Evolutionary conservation across 2,113 vertebrate species (phyloP).

Genomic region (Peucedramus taeniatus): DNA sequence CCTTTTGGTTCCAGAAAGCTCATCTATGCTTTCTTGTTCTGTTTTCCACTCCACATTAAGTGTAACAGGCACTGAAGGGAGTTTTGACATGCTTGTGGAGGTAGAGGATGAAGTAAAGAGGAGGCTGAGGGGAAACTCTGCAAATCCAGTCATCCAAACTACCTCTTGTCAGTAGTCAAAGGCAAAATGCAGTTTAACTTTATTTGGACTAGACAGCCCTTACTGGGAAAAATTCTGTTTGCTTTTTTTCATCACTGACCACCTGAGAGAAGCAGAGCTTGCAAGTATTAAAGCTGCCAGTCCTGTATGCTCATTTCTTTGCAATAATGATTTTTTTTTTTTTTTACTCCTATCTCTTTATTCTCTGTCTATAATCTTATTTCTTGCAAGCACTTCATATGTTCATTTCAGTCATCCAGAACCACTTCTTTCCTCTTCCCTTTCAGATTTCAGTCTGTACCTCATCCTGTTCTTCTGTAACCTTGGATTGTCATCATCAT

Average conservation of each 20-base stretch:
- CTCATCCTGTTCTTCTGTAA: not conserved
- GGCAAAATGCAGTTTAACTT: not conserved
- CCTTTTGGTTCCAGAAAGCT: not conserved
- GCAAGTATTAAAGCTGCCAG: not conserved
- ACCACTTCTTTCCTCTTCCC: not conserved
- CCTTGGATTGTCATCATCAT: not conserved
- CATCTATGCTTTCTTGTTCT: not conserved
- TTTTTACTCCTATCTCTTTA: not conserved
- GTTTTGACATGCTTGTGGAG: not conserved
- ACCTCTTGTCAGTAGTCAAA: not conserved
- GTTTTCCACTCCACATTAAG: not conserved
- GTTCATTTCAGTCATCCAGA: not conserved
- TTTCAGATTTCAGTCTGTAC: not conserved
- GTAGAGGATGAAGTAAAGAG: not conserved
- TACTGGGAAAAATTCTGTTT: not conserved
- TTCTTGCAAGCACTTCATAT: not conserved
- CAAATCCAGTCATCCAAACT: not conserved
- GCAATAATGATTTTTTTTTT: not conserved
- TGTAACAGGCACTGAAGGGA: not conserved
- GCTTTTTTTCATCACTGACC: not conserved
- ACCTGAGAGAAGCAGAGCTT: not conserved
- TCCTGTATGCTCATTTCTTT: not conserved
- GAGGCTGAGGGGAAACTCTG: not conserved
- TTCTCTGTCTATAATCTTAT: not conserved
- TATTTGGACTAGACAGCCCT: not conserved